phyloP scores from a whole-genome alignment of 1,140 invertebrate genomes.

The Helicoverpa zea region DNA sequence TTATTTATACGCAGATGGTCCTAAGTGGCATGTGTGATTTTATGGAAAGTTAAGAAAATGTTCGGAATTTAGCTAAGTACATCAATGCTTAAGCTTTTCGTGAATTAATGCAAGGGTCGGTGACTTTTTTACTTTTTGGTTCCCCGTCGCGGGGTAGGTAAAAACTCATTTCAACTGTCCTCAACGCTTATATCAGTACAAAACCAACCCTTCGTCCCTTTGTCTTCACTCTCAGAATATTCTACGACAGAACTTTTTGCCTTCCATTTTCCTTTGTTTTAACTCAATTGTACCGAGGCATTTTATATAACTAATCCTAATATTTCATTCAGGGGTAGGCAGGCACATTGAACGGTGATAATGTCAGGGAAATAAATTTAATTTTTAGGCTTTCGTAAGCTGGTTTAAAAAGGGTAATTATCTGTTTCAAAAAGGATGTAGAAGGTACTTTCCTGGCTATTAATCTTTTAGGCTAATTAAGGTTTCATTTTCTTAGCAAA shows the following conservation, averaged over 20 bases:
- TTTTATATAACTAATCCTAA: slow-evolving; percentile 12
- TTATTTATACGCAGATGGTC: too few relatives aligned
- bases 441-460: neutral
- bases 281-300: slow-evolving; percentile 5
- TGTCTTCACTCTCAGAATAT: neutral
- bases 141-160: slow-evolving; percentile 1
- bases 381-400: neutral
- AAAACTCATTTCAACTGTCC: slow-evolving; percentile 31
- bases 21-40: too few relatives aligned
- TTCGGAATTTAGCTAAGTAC: too few relatives aligned
- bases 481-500: too few relatives aligned
- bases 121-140: neutral
- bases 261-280: neutral
- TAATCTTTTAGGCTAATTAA: neutral
- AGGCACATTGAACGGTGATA: neutral
- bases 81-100: too few relatives aligned
- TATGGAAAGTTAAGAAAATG: too few relatives aligned
- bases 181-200: neutral
- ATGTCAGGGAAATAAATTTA: slow-evolving; percentile 11
- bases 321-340: neutral
- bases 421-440: neutral
- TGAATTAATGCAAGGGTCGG: too few relatives aligned
- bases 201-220: slow-evolving; percentile 6
- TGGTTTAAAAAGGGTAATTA: neutral
- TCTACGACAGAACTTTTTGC: slow-evolving; percentile 10